phyloP scores from a whole-genome alignment of 2,113 vertebrate genomes.

The Lasiurus borealis region DNA sequence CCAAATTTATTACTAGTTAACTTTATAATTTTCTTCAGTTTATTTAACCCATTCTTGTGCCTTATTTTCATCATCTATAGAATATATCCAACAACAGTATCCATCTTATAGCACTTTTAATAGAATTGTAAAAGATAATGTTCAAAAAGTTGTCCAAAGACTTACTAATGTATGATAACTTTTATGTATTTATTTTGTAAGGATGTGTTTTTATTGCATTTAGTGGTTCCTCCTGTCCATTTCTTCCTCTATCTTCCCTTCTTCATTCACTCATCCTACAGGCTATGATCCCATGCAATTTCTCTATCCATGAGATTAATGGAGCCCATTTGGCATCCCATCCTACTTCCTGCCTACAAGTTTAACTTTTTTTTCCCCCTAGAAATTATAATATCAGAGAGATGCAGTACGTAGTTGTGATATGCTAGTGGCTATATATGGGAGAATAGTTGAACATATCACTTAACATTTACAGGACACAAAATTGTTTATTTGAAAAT shows the following conservation, averaged over 20 bases:
- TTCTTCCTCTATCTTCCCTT: not conserved
- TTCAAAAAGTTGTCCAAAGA: not conserved
- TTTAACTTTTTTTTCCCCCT: not conserved
- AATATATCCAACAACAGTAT: not conserved
- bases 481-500: slow-evolving; percentile 10
- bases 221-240: not conserved
- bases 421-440: not conserved
- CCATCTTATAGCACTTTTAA: not conserved
- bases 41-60: not conserved
- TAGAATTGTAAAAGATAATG: not conserved
- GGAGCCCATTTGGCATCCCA: not conserved
- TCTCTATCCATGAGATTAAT: not conserved
- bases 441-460: not conserved
- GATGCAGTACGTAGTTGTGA: not conserved
- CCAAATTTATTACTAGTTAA: not conserved
- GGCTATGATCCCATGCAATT: not conserved
- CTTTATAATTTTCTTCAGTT: not conserved
- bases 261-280: not conserved
- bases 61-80: no score
- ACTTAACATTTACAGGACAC: not conserved
- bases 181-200: not conserved
- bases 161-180: not conserved
- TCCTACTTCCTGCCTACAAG: not conserved
- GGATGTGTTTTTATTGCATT: not conserved
- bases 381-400: not conserved